Percentiles rank a stretch among this genome's conserved stretches.
phyloP scores from a whole-genome alignment of 2,113 vertebrate genomes.

The Chaetorhynchus papuensis region DNA sequence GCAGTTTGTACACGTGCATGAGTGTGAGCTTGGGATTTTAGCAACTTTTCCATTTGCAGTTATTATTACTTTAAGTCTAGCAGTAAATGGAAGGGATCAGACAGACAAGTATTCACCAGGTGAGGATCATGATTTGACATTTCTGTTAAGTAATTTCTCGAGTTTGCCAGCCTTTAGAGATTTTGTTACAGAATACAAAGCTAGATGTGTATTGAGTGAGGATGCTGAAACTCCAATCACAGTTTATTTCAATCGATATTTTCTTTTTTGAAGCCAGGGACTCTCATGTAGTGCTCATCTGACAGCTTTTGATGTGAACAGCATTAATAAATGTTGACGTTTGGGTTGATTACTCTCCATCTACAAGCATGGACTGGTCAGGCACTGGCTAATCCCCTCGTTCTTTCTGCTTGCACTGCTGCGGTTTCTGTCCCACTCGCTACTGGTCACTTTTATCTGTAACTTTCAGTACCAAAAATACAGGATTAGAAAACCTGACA shows the following conservation, averaged over 20 bases:
- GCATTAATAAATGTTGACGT: constrained; percentile 53
- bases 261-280: constrained; percentile 12
- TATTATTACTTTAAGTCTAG: constrained; percentile 26
- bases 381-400: background rate
- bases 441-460: background rate
- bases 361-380: background rate
- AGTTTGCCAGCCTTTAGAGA: constrained; percentile 4
- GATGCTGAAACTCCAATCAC: constrained; percentile 20
- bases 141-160: constrained; percentile 31
- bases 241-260: constrained; percentile 62
- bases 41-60: constrained; percentile 6
- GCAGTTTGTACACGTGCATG: rapidly evolving
- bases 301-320: constrained; percentile 24
- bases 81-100: constrained; percentile 41
- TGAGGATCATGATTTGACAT: constrained; percentile 43
- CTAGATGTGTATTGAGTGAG: constrained; percentile 3
- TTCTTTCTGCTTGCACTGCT: background rate
- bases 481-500: background rate
- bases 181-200: constrained; percentile 8
- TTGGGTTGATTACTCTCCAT: constrained; percentile 37
- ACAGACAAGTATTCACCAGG: constrained; percentile 50
- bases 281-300: background rate
- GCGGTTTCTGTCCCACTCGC: background rate
- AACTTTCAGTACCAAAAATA: background rate
- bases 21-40: background rate